Base-by-base conservation (phyloP, 2,888 invertebrate genomes). In the Polietes domitor region DNA sequence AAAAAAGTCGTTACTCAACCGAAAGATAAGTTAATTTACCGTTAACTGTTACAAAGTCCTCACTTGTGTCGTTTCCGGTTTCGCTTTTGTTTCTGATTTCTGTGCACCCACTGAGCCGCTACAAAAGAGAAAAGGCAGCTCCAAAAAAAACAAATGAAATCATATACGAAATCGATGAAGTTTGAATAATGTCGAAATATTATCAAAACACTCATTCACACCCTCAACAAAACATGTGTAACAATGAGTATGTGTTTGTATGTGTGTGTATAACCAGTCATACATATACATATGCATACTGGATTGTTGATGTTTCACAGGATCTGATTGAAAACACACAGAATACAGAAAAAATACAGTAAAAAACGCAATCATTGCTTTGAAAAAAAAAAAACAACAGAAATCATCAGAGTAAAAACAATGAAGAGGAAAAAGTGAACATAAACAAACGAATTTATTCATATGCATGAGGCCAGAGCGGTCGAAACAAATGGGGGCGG, bases 161-260 rank as follows among this genome's bases (percentile, higher is more conserved):
- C 41, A 10, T 21, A 19, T n/a, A 41, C 19, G 24, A 68, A 61
- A 68, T 68, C 24, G 37, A 43, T 43, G 43, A 68, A 43, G 43
- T 68, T 68, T 63, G 37, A 65, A 65, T 17, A 63, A 75, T 70
- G 21, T 53, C 37, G 24, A 58, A 24, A 71, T 77, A 71, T 68
- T 43, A 43, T 43, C 68, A 43, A n/a, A 43, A 43, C 28, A 32
- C 58, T 47, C 58, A 1, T 77, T 77, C 47, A 77, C 70, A 77
- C 61, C 70, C 68, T 77, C 28, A 70, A 58, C 68, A 41, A n/a
- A 55, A 77, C 55, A 77, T 32, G 68, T 77, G 19, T 47, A 70
- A 41, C 26, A 24, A 15, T n/a, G 61, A 32, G 17, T 61, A 28
- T 19, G 28, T 28, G 12, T 61, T 26, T 0, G 9, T 61, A 28